Evolutionary conservation across 2,888 invertebrate species (phyloP).

Genomic region (Kryphioiulus occultus): DNA sequence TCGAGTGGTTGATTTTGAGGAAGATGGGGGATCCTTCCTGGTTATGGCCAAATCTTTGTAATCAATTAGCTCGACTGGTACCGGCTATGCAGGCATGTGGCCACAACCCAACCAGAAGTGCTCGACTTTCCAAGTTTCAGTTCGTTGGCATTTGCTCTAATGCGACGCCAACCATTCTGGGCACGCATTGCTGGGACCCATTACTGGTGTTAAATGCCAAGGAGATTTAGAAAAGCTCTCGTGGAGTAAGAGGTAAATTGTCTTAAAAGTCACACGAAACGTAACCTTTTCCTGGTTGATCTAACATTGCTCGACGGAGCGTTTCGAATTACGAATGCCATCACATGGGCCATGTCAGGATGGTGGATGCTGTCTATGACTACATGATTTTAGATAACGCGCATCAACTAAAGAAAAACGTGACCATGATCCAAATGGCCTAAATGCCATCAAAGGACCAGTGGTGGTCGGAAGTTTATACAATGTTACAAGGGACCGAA

Average conservation of each 20-base stretch:
- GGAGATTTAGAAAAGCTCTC: not conserved
- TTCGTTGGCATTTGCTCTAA: not conserved
- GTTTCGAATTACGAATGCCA: too few species aligned
- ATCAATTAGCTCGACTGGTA: not conserved
- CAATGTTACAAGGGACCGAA: too few species aligned
- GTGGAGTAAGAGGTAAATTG: not conserved
- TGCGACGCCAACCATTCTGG: not conserved
- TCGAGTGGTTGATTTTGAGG: conserved; percentile 2
- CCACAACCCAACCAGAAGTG: too few species aligned
- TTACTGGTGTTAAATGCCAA: not conserved
- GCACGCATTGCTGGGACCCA: not conserved
- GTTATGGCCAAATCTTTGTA: not conserved
- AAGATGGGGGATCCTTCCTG: not conserved
- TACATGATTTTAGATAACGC: too few species aligned
- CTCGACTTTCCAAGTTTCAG: not conserved
- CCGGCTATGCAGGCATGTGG: not conserved
- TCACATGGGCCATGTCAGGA: too few species aligned
- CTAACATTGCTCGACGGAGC: too few species aligned
- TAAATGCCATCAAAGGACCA: too few species aligned
- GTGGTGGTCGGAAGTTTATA: too few species aligned
- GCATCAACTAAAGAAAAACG: too few species aligned
- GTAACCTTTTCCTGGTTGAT: not conserved
- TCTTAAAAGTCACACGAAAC: not conserved
- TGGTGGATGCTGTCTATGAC: too few species aligned
- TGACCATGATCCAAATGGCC: too few species aligned